A percentile compares a stretch with the other conserved stretches of the same genome.
These are phyloP conservation scores for Asteroscopus sphinx DNA, from an alignment of 2,888 invertebrate genomes.

Conservation along the genomic window DNA sequence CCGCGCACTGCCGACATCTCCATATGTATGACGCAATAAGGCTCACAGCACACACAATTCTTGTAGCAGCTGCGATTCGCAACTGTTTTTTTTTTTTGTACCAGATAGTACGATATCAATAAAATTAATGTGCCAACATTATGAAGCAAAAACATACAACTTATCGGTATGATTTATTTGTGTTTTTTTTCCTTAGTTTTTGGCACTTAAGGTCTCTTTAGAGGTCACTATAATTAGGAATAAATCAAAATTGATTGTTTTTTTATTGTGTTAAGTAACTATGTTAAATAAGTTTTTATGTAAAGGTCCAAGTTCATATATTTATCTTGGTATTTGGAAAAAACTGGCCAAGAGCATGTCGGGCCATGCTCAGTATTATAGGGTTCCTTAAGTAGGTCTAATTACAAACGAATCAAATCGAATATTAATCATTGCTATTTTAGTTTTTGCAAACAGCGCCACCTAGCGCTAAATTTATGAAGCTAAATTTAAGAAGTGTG, in stretches of 20 bases:
- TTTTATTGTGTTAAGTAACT: conserved; percentile 13
- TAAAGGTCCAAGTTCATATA: conserved; percentile 18
- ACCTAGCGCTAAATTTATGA: no score
- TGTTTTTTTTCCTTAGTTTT: conserved; percentile 29
- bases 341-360: no score
- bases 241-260: conserved; percentile 28
- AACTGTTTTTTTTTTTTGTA: no score
- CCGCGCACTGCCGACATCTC: conserved; percentile 28
- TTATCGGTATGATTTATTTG: conserved; percentile 36
- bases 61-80: neutral
- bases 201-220: conserved; percentile 34
- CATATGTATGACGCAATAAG: conserved; percentile 30
- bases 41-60: conserved; percentile 3
- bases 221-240: conserved; percentile 52
- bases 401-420: no score
- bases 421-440: no score
- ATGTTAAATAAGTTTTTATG: conserved; percentile 16
- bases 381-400: no score
- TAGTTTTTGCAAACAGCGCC: no score
- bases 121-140: conserved; percentile 33
- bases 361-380: no score
- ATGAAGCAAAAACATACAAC: conserved; percentile 30
- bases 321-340: conserved; percentile 4
- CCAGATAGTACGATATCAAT: conserved; percentile 26
- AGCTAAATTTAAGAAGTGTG: no score